Conservation (phyloP, 1,140 invertebrate species). For the Zaprionus inermis region DNA sequence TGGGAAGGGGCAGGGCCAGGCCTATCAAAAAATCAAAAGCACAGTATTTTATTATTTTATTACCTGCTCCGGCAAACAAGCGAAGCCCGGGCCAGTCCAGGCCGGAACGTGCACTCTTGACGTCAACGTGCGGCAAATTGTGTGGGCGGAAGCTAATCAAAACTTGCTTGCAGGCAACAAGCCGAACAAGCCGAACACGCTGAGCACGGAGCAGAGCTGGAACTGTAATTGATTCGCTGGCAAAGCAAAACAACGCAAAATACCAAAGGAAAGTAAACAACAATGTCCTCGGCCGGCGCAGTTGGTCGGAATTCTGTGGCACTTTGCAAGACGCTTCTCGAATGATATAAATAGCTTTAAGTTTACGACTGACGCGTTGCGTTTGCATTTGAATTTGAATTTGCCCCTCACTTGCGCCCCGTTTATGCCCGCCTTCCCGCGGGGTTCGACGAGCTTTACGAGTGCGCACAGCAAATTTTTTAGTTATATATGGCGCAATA, state of each 20-base stretch:
- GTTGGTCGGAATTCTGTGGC: neutral
- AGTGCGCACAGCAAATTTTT: slow-evolving; percentile 39
- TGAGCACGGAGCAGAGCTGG: neutral
- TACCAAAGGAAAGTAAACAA: slow-evolving; percentile 29
- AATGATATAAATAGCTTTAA: slow-evolving; percentile 71
- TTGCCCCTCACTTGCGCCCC: neutral
- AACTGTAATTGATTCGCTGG: slow-evolving; percentile 68
- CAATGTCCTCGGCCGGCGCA: slow-evolving; percentile 44
- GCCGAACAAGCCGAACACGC: slow-evolving; percentile 12
- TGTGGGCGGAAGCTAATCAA: slow-evolving; percentile 75
- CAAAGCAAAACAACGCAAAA: slow-evolving; percentile 20
- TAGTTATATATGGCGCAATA: slow-evolving; percentile 27
- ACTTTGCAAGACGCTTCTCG: slow-evolving; percentile 18
- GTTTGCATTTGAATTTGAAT: slow-evolving; percentile 54
- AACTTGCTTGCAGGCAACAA: slow-evolving; percentile 67
- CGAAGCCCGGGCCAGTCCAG: neutral
- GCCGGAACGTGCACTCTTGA: too few relatives aligned
- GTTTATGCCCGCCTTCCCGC: too few relatives aligned
- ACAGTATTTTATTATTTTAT: slow-evolving; percentile 74
- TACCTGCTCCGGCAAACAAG: slow-evolving; percentile 52
- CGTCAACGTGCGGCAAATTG: slow-evolving; percentile 34
- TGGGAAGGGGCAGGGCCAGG: too few relatives aligned
- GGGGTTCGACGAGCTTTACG: slow-evolving; percentile 40
- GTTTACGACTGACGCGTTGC: slow-evolving; percentile 66
- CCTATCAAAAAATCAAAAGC: slow-evolving; percentile 45